Base-by-base conservation (phyloP, 2,888 invertebrate genomes). In the Drosophila leonis region DNA sequence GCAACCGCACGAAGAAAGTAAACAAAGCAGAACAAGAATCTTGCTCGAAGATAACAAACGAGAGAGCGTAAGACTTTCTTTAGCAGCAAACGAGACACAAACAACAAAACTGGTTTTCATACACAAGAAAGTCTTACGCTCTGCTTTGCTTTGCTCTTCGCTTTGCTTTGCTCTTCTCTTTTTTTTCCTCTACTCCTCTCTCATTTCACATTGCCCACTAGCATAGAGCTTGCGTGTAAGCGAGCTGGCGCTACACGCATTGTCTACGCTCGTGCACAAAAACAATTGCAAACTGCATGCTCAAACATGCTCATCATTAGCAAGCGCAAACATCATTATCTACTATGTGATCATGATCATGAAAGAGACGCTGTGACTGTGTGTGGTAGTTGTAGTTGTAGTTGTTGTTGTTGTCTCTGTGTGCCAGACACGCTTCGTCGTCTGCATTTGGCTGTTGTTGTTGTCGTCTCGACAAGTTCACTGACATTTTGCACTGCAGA, bases 401-500 rank as follows among this genome's bases (percentile, higher is more conserved):
- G 55, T 48, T 41, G 31, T 10, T 46, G 15, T 33, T 77, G 51
- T 56, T 72, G 51, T 57, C 65, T 71, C 60, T 72, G 56, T 65
- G 69, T 54, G 76, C 74, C 84, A 83, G 78, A 82, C 82, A 79
- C 72, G 65, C 64, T 65, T 61, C 31, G 61, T 8, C 20, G 65
- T 57, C 74, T 57, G 74, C 65, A 65, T 31, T 65, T 31, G 54
- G 42, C 39, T 55, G 55, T 24, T 65, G 54, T 12, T 63, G 76
- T 63, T 61, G 66, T 63, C 56, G 73, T 65, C 63, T 64, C 72
- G 65, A 44, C 77, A 88, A 85, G 91, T 90, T 90, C 91, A 91
- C 88, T 91, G 91, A 91, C 91, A 88, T 90, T 90, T 90, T 76
- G 79, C 86, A 80, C 78, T 85, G 88, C 81, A 82, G 91, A 90